These are phyloP conservation scores for Entomobrya multifasciata DNA, from an alignment of 2,888 invertebrate genomes.

Conservation along the genomic window DNA sequence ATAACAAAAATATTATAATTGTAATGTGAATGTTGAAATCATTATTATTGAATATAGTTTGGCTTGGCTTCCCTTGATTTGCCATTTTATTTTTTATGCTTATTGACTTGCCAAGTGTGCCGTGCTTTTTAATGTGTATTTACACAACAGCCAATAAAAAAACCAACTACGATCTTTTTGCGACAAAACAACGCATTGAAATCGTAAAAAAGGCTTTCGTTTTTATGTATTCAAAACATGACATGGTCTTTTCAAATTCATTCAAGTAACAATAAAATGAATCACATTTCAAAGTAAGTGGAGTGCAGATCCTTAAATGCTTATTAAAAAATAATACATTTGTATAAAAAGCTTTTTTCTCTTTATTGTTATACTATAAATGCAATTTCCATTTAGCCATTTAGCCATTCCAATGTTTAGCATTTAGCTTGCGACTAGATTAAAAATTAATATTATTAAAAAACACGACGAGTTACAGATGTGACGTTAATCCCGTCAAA, in stretches of 20 bases:
- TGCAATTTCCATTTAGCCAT: too few species aligned
- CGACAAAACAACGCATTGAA: too few species aligned
- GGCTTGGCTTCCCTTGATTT: neutral
- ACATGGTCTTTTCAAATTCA: neutral
- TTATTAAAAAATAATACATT: neutral
- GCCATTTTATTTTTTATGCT: neutral
- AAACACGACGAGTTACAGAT: neutral
- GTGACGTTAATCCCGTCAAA: neutral
- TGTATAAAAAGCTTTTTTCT: conserved; percentile 3
- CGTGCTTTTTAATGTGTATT: neutral
- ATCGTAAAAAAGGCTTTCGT: neutral
- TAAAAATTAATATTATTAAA: neutral
- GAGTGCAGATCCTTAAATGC: conserved; percentile 4
- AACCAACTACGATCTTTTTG: too few species aligned
- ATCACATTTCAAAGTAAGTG: conserved; percentile 3
- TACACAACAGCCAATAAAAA: conserved; percentile 15
- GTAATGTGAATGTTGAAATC: too few species aligned
- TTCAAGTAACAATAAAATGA: neutral
- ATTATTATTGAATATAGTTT: too few species aligned
- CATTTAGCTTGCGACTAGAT: neutral
- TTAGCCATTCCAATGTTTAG: too few species aligned
- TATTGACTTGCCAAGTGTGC: conserved; percentile 22
- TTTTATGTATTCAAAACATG: neutral
- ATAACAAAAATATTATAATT: neutral
- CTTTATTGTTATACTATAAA: neutral